Conservation (phyloP, 2,113 vertebrate genomes). For the Willisornis vidua region DNA sequence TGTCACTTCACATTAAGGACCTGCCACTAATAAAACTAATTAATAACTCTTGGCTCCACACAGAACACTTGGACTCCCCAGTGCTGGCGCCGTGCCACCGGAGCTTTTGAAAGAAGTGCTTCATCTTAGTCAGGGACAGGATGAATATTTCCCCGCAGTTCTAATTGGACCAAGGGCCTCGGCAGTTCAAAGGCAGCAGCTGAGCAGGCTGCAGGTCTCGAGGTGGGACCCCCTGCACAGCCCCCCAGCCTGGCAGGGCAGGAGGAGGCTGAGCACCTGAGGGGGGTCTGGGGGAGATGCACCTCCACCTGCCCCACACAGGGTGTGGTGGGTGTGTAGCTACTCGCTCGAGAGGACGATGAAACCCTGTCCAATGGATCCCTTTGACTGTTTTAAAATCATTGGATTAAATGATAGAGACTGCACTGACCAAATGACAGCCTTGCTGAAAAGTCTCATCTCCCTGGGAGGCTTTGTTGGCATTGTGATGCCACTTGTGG, state of each 20-base stretch:
- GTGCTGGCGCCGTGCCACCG: conserved; percentile 80
- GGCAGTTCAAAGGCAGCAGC: conserved; percentile 80
- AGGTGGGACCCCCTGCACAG: conserved; percentile 12
- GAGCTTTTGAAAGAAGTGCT: conserved; percentile 88
- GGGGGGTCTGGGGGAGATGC: background rate
- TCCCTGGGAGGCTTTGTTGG: conserved; percentile 24
- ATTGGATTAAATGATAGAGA: background rate
- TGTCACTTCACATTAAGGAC: conserved; percentile 87
- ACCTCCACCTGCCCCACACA: background rate
- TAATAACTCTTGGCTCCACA: conserved; percentile 88
- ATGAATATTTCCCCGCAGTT: conserved; percentile 88
- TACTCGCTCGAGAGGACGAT: accelerated
- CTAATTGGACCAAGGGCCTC: conserved; percentile 95
- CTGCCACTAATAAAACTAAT: conserved; percentile 89
- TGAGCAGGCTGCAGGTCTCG: conserved; percentile 69
- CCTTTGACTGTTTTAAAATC: background rate
- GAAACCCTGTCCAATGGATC: background rate
- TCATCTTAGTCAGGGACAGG: conserved; percentile 91
- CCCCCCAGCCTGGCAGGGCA: background rate
- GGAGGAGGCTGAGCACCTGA: background rate
- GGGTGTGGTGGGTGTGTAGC: background rate
- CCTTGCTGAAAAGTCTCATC: conserved; percentile 10
- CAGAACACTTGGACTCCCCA: conserved; percentile 80
- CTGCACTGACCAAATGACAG: conserved; percentile 37
- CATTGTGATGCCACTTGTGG: conserved; percentile 45